Conservation (phyloP, 2,797 vertebrate genomes). For the Cirrhinus mrigala region DNA sequence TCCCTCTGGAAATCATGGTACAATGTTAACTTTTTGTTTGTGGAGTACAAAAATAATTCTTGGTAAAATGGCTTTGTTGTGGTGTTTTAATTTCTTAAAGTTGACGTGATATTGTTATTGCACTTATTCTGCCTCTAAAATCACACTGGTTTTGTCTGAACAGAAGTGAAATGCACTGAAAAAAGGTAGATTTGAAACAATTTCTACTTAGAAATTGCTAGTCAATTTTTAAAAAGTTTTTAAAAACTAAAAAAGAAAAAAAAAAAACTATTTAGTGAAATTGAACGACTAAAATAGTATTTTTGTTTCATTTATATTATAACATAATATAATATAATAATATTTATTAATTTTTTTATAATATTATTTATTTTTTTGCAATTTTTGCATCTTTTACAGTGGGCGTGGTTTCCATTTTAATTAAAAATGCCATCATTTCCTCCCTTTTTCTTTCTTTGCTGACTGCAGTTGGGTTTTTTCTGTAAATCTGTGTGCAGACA, state of each 20-base stretch:
- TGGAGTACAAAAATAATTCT: conserved; percentile 6
- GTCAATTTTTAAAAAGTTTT: no score
- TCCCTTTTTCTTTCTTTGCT: not conserved
- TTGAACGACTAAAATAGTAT: no score
- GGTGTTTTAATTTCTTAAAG: conserved; percentile 30
- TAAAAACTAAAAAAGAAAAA: no score
- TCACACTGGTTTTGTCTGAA: no score
- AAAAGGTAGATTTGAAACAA: no score
- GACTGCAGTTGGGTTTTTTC: conserved; percentile 6
- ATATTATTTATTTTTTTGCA: not conserved
- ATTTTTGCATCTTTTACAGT: not conserved
- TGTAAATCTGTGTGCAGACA: conserved; percentile 51
- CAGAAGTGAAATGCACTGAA: no score
- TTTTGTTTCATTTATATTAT: not conserved
- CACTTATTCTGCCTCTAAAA: no score
- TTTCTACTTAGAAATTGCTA: no score
- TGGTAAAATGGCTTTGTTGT: not conserved
- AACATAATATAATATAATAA: no score
- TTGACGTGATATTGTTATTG: not conserved
- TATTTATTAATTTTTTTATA: no score
- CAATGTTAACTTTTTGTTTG: conserved; percentile 4
- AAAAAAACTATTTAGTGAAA: no score
- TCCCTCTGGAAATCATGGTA: conserved; percentile 19
- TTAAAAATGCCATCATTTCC: not conserved
- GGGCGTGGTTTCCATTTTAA: not conserved